A percentile compares a stretch with the other conserved stretches of the same genome.
These are phyloP conservation scores for Pluvialis apricaria DNA, from an alignment of 2,113 vertebrate genomes.

Conservation along the genomic window DNA sequence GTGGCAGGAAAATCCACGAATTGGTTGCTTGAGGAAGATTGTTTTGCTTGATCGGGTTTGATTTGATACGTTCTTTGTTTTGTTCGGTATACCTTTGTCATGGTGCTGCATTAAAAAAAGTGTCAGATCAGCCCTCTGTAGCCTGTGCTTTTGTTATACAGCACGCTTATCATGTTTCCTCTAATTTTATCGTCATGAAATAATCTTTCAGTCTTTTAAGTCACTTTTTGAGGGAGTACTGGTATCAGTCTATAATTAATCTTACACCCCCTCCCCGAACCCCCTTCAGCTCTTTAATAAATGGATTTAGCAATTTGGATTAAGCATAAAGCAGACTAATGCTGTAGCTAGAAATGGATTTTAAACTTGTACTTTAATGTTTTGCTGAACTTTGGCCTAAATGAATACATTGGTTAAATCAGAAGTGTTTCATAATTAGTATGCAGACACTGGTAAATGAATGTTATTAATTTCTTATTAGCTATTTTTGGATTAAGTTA, in stretches of 20 bases:
- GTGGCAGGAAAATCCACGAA: not conserved
- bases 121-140: not conserved
- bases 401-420: not conserved
- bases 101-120: not conserved
- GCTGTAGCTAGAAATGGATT: not conserved
- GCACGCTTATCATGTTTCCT: not conserved
- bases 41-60: not conserved
- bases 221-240: not conserved
- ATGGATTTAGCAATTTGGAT: not conserved
- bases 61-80: not conserved
- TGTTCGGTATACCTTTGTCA: not conserved
- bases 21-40: not conserved
- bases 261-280: not conserved
- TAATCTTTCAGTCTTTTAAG: not conserved
- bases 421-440: conserved; percentile 17
- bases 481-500: not conserved
- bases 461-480: conserved; percentile 9
- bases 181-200: not conserved
- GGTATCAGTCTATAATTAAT: not conserved
- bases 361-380: conserved; percentile 7
- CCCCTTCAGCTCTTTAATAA: not conserved
- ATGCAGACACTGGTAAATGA: not conserved
- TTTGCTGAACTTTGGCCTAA: conserved; percentile 21
- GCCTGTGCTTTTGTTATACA: not conserved
- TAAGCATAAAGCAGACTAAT: conserved; percentile 11